Percentiles rank a stretch among this genome's conserved stretches.
Conservation (phyloP, 2,888 invertebrate genomes). For the Blera fallax region DNA sequence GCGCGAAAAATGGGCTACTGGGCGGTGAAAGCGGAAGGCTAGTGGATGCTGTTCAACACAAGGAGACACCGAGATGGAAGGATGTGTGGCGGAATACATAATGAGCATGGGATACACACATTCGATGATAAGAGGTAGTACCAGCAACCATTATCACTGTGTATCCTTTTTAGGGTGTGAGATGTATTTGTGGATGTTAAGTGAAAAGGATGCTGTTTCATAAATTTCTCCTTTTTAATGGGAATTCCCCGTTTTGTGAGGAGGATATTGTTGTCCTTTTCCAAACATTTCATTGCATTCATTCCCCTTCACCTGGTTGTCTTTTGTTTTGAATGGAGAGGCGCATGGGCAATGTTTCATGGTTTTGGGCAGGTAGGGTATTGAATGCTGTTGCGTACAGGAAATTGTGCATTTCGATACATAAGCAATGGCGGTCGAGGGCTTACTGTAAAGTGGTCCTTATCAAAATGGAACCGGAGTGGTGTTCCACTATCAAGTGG, state of each 20-base stretch:
- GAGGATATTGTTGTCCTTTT: constrained; percentile 51
- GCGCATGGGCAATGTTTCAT: constrained; percentile 47
- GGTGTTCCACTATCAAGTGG: neutral
- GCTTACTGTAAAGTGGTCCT: neutral
- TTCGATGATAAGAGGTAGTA: constrained; percentile 57
- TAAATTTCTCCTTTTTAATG: neutral
- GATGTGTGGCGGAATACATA: constrained; percentile 57
- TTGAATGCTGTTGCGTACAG: constrained; percentile 53
- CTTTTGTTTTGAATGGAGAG: constrained; percentile 52
- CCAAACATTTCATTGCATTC: constrained; percentile 66
- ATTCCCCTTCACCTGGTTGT: constrained; percentile 24
- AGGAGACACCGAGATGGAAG: constrained; percentile 14
- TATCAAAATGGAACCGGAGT: neutral
- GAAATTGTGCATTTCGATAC: constrained; percentile 35
- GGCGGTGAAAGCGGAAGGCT: constrained; percentile 14
- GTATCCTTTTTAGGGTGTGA: constrained; percentile 21
- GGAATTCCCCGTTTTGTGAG: neutral
- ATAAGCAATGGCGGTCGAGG: neutral
- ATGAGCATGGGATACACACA: constrained; percentile 68
- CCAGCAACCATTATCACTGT: constrained; percentile 35
- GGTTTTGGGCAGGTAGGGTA: constrained; percentile 51
- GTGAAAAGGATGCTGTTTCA: constrained; percentile 22
- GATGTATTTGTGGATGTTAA: constrained; percentile 49
- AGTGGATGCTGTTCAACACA: constrained; percentile 4
- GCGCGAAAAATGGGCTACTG: constrained; percentile 65